Evolutionary conservation across 1,140 invertebrate species (phyloP), one percentile per base, ranked within the genome.

Genomic region (Drosophila sp.): DNA sequence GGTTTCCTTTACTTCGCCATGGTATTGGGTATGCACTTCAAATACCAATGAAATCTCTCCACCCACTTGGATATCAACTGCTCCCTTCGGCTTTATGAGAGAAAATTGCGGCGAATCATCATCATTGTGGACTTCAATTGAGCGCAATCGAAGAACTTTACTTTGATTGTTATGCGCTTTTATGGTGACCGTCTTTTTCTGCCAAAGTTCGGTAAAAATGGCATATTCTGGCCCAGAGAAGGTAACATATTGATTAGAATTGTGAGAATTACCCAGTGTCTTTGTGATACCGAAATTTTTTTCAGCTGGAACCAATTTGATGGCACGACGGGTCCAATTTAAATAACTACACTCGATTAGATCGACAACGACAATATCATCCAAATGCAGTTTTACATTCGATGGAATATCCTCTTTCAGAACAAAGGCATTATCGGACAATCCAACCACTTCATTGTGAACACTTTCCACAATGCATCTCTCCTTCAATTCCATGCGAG

Each of bases 1-100:
- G 2, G 94, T 68, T 91, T 96, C 95, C 35, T 93, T 92, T 1
- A 93, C 93, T 32, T 79, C 83, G 4, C 96, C 96, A 56, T 94
- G 79, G 60, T 93, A 94, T 91, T 92, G 94, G 0, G 93, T 93
- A 38, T 85, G 32, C 0, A 81, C 65, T 40, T 87, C 65, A 17
- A 91, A 58, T 0, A 58, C 10, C 3, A 91, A 0, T 1, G 64
- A n/a, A 3, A 80, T 38, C 4, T 68, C 11, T 0, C n/a, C 40
- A 1, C 33, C 56, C 0, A 17, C n/a, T 0, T 6, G 3, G 2
- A 87, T 62, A 1, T 47, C 4, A 3, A 57, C 10, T 5, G 58
- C 0, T 4, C 27, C 29, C 0, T 50, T 3, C 0, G 84, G 84
- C 33, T 78, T 68, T 10, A 83, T 1, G 3, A 83, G 38, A 6